Percentiles rank a stretch among this genome's conserved stretches.
Evolutionary conservation across 2,113 vertebrate genomes (phyloP).

Genomic region (Clarias macrocephalus): DNA sequence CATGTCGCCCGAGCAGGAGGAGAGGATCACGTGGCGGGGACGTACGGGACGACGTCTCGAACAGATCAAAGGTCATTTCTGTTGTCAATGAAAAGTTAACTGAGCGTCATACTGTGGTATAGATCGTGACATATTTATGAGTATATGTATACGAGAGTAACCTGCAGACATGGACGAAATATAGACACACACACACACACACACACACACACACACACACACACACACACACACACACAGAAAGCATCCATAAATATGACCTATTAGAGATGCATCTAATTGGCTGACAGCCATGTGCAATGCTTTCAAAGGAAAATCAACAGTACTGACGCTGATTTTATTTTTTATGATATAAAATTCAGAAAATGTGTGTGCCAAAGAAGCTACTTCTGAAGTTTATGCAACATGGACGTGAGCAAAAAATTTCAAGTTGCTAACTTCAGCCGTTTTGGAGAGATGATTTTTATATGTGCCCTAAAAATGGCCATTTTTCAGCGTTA

Average conservation of each 20-base stretch:
- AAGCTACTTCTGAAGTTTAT: too few species aligned
- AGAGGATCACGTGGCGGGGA: neutral
- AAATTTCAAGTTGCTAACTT: too few species aligned
- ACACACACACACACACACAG: too few species aligned
- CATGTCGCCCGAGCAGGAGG: neutral
- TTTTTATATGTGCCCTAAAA: too few species aligned
- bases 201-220: neutral
- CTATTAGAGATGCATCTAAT: neutral
- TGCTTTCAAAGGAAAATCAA: neutral
- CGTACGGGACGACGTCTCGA: neutral
- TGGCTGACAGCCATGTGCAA: too few species aligned
- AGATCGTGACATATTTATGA: constrained; percentile 17
- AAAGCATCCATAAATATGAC: neutral
- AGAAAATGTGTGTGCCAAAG: too few species aligned
- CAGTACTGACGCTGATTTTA: too few species aligned
- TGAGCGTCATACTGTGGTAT: neutral
- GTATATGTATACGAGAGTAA: neutral
- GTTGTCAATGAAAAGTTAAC: constrained; percentile 15
- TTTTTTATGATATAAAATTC: too few species aligned
- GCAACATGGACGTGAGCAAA: too few species aligned
- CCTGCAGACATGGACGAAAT: neutral
- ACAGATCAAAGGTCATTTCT: constrained; percentile 34
- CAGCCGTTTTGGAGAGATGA: too few species aligned
- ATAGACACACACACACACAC: neutral
- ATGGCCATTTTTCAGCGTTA: too few species aligned